phyloP scores from a whole-genome alignment of 2,888 invertebrate species.

The Machimus rusticus region DNA sequence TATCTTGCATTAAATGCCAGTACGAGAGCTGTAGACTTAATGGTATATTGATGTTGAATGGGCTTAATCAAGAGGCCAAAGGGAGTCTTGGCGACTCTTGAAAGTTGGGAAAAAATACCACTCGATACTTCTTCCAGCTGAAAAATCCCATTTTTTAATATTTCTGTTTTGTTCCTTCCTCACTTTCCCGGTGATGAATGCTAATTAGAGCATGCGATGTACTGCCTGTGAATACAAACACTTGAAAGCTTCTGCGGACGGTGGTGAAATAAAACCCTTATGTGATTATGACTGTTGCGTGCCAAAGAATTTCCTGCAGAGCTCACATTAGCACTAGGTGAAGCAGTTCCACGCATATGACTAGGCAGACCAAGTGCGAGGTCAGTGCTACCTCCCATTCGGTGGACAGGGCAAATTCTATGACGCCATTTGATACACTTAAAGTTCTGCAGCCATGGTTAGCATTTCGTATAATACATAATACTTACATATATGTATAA shows the following conservation, averaged over 20 bases:
- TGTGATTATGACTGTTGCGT: conserved; percentile 42
- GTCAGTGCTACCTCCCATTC: neutral
- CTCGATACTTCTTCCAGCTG: neutral
- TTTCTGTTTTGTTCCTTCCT: conserved; percentile 1
- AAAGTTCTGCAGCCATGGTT: conserved; percentile 25
- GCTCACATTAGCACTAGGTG: neutral
- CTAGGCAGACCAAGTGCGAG: neutral
- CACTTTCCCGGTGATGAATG: conserved; percentile 20
- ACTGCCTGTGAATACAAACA: conserved; percentile 32
- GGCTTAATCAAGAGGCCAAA: neutral
- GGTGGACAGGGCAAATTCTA: neutral
- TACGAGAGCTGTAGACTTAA: neutral
- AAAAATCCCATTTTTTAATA: neutral
- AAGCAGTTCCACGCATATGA: neutral
- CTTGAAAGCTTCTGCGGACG: conserved; percentile 7
- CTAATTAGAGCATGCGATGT: conserved; percentile 42
- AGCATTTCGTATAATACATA: neutral
- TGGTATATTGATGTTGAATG: neutral
- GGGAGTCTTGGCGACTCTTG: neutral
- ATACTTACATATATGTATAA: no score
- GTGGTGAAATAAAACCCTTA: conserved; percentile 22
- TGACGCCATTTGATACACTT: conserved; percentile 38
- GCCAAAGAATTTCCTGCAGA: conserved; percentile 39
- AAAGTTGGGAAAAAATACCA: neutral
- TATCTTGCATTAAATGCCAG: neutral